These are phyloP conservation scores for Vanessa cardui DNA, from an alignment of 2,888 invertebrate genomes.

Conservation along the genomic window DNA sequence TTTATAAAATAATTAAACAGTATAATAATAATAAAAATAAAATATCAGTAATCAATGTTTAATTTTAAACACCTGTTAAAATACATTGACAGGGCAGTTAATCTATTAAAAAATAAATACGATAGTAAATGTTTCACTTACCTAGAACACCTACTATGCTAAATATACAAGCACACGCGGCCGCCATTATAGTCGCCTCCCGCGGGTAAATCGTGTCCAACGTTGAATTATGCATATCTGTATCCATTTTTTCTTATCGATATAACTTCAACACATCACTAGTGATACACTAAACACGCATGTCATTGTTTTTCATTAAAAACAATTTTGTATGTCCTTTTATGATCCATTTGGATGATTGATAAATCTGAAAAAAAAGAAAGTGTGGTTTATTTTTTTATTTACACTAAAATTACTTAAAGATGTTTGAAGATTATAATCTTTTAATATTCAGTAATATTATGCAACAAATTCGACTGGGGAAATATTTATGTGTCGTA, in stretches of 20 bases:
- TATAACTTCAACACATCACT: slow-evolving; percentile 25
- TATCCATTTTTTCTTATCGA: slow-evolving; percentile 52
- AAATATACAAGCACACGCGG: slow-evolving; percentile 90
- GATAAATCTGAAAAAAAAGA: slow-evolving; percentile 11
- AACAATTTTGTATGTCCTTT: slow-evolving; percentile 1
- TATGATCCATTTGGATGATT: slow-evolving; percentile 18
- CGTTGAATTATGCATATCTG: slow-evolving; percentile 46
- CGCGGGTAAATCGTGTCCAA: slow-evolving; percentile 83
- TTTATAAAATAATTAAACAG: too few relatives aligned
- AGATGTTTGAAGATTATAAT: too few relatives aligned
- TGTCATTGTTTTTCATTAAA: slow-evolving; percentile 19
- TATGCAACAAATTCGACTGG: too few relatives aligned
- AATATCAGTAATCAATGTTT: too few relatives aligned
- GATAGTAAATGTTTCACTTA: slow-evolving; percentile 67
- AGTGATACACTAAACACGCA: background rate
- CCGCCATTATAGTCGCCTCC: slow-evolving; percentile 89
- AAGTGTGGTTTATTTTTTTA: background rate
- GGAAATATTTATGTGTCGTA: too few relatives aligned
- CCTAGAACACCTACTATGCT: slow-evolving; percentile 90
- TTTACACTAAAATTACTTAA: background rate
- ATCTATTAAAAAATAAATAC: background rate
- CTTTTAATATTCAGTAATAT: too few relatives aligned
- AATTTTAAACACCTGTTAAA: too few relatives aligned
- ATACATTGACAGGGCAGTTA: too few relatives aligned
- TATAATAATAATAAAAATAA: too few relatives aligned